These are phyloP conservation scores for Eilema griseolum DNA, from an alignment of 2,888 invertebrate genomes.

Conservation along the genomic window DNA sequence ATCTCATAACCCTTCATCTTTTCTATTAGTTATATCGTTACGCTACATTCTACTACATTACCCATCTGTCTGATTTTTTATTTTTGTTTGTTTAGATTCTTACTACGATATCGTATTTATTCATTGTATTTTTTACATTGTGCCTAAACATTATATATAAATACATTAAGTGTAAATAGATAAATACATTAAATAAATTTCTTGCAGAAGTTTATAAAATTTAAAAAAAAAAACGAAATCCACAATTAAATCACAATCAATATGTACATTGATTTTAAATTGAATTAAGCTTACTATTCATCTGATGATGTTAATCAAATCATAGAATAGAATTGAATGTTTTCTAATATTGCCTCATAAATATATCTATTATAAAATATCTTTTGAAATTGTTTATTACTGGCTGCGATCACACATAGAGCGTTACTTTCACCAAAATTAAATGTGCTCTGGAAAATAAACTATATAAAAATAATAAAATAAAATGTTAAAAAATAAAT, in stretches of 20 bases:
- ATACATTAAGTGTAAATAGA: too few species aligned
- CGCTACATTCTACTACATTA: background rate
- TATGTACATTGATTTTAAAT: background rate
- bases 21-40: slow-evolving; percentile 23
- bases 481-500: too few species aligned
- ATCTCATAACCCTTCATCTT: slow-evolving; percentile 32
- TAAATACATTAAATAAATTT: too few species aligned
- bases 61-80: background rate
- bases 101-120: too few species aligned
- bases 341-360: too few species aligned
- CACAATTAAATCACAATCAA: background rate
- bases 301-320: background rate
- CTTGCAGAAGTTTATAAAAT: too few species aligned
- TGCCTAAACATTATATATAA: too few species aligned
- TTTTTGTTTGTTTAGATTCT: background rate
- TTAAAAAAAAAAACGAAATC: too few species aligned
- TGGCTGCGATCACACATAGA: background rate
- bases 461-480: too few species aligned
- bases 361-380: background rate
- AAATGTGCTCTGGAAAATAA: background rate
- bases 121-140: too few species aligned
- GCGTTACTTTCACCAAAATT: background rate
- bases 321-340: background rate
- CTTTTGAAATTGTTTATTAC: background rate
- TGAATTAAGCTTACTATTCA: background rate